Conservation (phyloP, 2,113 vertebrate species). For the Puffinus mauretanicus region DNA sequence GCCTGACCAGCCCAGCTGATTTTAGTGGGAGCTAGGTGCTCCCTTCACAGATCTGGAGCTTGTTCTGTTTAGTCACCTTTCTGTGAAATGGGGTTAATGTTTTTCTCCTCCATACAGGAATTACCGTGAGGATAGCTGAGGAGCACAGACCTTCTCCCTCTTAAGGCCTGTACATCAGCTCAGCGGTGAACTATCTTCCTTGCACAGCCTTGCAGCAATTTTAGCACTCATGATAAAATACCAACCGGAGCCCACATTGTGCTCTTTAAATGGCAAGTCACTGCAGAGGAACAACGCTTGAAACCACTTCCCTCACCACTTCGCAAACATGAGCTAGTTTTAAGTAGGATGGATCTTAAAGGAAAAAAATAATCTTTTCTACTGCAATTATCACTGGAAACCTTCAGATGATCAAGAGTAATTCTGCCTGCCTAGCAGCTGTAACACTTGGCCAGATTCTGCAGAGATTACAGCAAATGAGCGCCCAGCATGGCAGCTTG, state of each 20-base stretch:
- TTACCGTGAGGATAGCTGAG: background rate
- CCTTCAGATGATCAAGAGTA: background rate
- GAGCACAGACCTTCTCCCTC: background rate
- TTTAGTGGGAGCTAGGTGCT: background rate
- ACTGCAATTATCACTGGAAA: background rate
- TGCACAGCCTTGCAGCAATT: background rate
- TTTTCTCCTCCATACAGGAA: background rate
- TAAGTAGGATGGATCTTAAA: background rate
- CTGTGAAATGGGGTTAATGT: background rate
- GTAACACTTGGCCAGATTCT: background rate
- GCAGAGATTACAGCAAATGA: background rate
- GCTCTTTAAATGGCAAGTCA: background rate
- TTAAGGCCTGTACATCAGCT: background rate
- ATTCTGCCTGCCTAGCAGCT: background rate
- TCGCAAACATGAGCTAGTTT: background rate
- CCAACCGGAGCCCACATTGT: background rate
- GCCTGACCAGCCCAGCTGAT: background rate
- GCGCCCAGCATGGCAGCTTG: background rate
- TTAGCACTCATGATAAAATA: background rate
- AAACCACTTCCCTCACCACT: background rate
- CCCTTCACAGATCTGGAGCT: background rate
- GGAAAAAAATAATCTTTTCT: background rate
- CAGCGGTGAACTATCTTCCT: background rate
- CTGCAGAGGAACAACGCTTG: background rate
- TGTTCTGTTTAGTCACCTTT: background rate